A percentile compares a stretch with the other conserved stretches of the same genome.
Conservation (phyloP, 2,113 vertebrate genomes). For the Pyxicephalus adspersus region DNA sequence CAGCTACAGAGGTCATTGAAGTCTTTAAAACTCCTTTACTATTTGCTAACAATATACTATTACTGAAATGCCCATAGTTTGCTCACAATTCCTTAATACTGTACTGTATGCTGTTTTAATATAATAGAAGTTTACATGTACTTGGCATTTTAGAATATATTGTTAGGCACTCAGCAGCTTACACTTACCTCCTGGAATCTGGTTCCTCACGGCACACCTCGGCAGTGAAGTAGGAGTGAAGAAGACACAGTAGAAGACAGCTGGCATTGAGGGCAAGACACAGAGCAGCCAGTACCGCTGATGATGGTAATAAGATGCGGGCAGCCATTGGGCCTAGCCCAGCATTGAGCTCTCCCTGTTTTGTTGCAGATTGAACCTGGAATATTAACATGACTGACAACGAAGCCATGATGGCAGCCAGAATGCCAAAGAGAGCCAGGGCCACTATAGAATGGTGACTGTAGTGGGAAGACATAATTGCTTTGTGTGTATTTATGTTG, state of each 20-base stretch:
- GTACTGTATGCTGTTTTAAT: too few species aligned
- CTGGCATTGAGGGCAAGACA: conserved; percentile 80
- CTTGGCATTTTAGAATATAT: not conserved
- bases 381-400: conserved; percentile 84
- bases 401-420: conserved; percentile 81
- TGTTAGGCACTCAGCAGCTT: not conserved
- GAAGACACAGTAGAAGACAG: conserved; percentile 79
- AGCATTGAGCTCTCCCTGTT: conserved; percentile 58
- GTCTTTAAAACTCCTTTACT: too few species aligned
- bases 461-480: conserved; percentile 70
- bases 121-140: not conserved
- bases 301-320: conserved; percentile 73
- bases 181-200: conserved; percentile 77
- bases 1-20: too few species aligned
- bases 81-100: too few species aligned
- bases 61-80: too few species aligned
- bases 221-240: conserved; percentile 81
- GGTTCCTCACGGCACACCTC: conserved; percentile 78
- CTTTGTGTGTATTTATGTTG: not conserved
- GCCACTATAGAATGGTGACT: conserved; percentile 77
- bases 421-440: conserved; percentile 76
- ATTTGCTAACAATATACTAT: too few species aligned
- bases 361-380: conserved; percentile 78
- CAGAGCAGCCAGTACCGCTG: conserved; percentile 80
- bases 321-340: conserved; percentile 64